Conservation (phyloP, 2,113 vertebrate species). For the Phyllostomus discolor region DNA sequence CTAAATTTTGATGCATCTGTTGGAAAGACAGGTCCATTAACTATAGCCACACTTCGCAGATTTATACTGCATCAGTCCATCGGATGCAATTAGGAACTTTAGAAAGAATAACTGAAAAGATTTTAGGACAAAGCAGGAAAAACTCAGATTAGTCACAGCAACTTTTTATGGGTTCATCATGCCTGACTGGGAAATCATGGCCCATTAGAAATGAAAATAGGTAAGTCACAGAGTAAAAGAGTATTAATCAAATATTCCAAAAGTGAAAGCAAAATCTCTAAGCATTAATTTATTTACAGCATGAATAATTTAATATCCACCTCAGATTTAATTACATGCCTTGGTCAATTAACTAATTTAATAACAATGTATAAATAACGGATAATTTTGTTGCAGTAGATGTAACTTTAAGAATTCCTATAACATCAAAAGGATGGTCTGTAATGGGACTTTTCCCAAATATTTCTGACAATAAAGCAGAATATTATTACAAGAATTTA, state of each 20-base stretch:
- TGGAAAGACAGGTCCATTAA: background rate
- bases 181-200: background rate
- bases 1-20: background rate
- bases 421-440: constrained; percentile 41
- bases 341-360: constrained; percentile 66
- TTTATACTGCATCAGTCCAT: background rate
- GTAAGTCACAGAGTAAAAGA: constrained; percentile 1
- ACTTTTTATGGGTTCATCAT: constrained; percentile 26
- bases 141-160: constrained; percentile 15
- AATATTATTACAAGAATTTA: background rate
- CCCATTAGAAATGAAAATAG: constrained; percentile 34
- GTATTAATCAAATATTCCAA: constrained; percentile 37
- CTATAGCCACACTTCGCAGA: background rate
- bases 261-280: constrained; percentile 50
- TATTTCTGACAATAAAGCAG: background rate
- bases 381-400: constrained; percentile 43
- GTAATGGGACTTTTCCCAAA: background rate
- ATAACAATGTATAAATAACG: constrained; percentile 65
- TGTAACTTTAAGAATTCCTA: constrained; percentile 2
- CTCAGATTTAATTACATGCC: constrained; percentile 58
- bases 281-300: constrained; percentile 58
- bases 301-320: constrained; percentile 60
- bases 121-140: background rate
- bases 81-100: background rate
- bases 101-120: background rate